Percentiles rank a stretch among this genome's conserved stretches.
Conservation (phyloP, 2,113 vertebrate species). For the Protobothrops flavoviridis region DNA sequence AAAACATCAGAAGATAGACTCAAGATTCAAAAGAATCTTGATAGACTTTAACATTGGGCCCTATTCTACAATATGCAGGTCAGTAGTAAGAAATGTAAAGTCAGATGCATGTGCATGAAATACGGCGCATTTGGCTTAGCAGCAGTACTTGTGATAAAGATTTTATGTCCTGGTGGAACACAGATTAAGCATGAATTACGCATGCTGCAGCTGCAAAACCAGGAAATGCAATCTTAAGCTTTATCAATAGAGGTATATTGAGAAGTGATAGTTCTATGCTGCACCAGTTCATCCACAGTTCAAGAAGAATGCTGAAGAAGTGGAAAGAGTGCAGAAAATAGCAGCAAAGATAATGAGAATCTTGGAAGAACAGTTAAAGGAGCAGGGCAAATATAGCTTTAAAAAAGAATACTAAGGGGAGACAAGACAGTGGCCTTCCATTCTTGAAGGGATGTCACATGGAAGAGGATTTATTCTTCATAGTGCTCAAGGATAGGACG, state of each 20-base stretch:
- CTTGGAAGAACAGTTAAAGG: neutral
- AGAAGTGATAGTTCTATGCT: neutral
- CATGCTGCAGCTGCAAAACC: neutral
- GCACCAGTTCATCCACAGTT: neutral
- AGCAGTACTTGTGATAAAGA: neutral
- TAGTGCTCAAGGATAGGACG: neutral
- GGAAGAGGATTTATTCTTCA: neutral
- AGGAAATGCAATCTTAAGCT: neutral
- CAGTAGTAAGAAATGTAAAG: neutral
- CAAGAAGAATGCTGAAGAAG: neutral
- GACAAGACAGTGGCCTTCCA: neutral
- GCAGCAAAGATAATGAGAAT: neutral
- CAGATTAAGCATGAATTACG: neutral
- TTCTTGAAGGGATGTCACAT: neutral
- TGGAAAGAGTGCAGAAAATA: neutral
- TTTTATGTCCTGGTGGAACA: neutral
- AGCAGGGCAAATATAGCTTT: neutral
- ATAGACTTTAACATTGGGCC: neutral
- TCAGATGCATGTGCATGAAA: neutral
- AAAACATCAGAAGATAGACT: neutral
- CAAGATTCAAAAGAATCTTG: neutral
- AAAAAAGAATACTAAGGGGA: neutral
- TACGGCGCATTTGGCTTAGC: neutral
- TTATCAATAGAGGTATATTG: neutral
- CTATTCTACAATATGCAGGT: neutral